These are phyloP conservation scores for Pheosia gnoma DNA, from an alignment of 2,888 invertebrate genomes.

Conservation along the genomic window DNA sequence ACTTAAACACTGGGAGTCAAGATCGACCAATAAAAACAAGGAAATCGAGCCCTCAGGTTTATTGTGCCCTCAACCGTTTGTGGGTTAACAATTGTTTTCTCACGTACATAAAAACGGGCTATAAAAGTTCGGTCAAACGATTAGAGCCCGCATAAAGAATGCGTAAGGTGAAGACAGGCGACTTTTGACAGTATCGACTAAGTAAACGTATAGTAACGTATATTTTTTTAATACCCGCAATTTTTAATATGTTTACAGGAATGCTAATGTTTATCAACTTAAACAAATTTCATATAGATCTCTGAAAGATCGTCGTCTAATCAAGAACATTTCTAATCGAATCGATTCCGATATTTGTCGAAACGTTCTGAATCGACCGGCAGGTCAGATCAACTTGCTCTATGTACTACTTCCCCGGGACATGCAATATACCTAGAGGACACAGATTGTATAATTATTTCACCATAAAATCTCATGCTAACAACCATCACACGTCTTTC, in stretches of 20 bases:
- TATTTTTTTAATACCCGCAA: too few relatives aligned
- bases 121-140: slow-evolving; percentile 57
- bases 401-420: not conserved
- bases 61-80: slow-evolving; percentile 53
- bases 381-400: slow-evolving; percentile 10
- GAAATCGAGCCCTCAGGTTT: slow-evolving; percentile 37
- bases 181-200: too few relatives aligned
- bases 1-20: slow-evolving; percentile 56
- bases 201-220: too few relatives aligned
- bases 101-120: slow-evolving; percentile 65
- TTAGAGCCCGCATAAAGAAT: slow-evolving; percentile 43
- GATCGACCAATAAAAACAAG: slow-evolving; percentile 45
- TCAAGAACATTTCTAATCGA: too few relatives aligned
- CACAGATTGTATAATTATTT: slow-evolving; percentile 9
- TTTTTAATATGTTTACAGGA: too few relatives aligned
- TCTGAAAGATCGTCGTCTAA: too few relatives aligned
- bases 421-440: not conserved
- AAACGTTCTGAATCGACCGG: too few relatives aligned
- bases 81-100: slow-evolving; percentile 73
- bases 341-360: too few relatives aligned
- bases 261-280: too few relatives aligned
- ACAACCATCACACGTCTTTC: not conserved
- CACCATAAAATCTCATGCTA: not conserved
- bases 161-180: slow-evolving; percentile 28
- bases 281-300: too few relatives aligned